These are phyloP conservation scores for Notothenia rossii DNA, from an alignment of 2,113 vertebrate genomes.

Conservation along the genomic window DNA sequence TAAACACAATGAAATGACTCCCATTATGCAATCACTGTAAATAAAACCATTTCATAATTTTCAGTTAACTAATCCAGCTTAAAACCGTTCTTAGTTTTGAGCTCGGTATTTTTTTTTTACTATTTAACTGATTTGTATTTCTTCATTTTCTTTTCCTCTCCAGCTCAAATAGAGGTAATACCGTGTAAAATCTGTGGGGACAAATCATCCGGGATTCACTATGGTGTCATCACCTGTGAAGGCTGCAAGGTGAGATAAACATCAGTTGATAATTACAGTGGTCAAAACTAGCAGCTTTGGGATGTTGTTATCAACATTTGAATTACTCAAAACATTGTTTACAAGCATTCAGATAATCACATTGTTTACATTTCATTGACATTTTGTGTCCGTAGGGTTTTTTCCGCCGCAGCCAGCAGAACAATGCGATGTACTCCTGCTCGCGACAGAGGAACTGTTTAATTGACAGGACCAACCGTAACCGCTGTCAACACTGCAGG, in stretches of 20 bases:
- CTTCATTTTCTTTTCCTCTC: neutral
- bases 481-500: slow-evolving; percentile 94
- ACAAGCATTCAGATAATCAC: too few species aligned
- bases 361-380: neutral
- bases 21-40: too few species aligned
- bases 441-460: slow-evolving; percentile 92
- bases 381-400: slow-evolving; percentile 84
- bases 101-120: neutral
- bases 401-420: slow-evolving; percentile 93
- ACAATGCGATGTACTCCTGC: slow-evolving; percentile 95
- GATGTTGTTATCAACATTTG: neutral
- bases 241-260: slow-evolving; percentile 83
- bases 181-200: slow-evolving; percentile 96
- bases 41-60: neutral
- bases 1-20: too few species aligned
- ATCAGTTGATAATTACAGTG: neutral
- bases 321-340: too few species aligned
- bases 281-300: neutral
- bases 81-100: neutral
- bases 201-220: slow-evolving; percentile 95
- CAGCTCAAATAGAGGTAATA: slow-evolving; percentile 96
- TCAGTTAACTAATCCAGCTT: neutral
- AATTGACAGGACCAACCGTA: slow-evolving; percentile 94
- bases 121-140: slow-evolving; percentile 13
- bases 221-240: slow-evolving; percentile 92